A percentile compares a stretch with the other conserved stretches of the same genome.
These are phyloP conservation scores for Microcebus jonahi DNA, from an alignment of 2,113 vertebrate genomes.

Conservation along the genomic window DNA sequence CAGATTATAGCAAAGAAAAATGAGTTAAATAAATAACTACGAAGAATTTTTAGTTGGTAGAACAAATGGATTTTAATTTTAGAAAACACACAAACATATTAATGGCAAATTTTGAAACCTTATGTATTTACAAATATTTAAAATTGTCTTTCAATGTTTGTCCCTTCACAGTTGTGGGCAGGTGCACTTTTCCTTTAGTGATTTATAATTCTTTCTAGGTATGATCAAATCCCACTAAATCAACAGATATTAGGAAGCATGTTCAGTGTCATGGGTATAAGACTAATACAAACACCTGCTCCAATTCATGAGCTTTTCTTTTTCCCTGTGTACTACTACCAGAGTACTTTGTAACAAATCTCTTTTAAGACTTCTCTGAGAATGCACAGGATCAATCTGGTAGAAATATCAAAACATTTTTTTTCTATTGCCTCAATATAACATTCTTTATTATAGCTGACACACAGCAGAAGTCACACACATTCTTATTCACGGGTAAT, in stretches of 20 bases:
- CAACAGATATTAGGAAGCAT: neutral
- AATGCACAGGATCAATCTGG: constrained; percentile 46
- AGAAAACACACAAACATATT: neutral
- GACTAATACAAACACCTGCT: constrained; percentile 47
- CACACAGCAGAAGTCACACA: neutral
- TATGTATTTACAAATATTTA: neutral
- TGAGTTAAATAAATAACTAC: neutral
- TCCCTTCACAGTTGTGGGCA: neutral
- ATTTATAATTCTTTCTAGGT: constrained; percentile 48
- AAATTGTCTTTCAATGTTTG: neutral
- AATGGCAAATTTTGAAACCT: neutral
- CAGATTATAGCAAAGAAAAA: constrained; percentile 20
- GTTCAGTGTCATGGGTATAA: neutral
- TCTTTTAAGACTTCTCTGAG: constrained; percentile 65
- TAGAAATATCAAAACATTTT: neutral
- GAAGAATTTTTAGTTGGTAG: neutral
- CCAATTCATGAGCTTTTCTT: constrained; percentile 34
- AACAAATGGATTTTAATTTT: constrained; percentile 40
- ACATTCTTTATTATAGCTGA: neutral
- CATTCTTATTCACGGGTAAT: neutral
- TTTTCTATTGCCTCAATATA: neutral
- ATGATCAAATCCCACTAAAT: constrained; percentile 31
- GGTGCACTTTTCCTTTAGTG: neutral
- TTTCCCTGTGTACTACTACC: neutral
- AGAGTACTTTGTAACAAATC: constrained; percentile 52